phyloP scores from a whole-genome alignment of 2,113 vertebrate genomes.

The Electrona antarctica region DNA sequence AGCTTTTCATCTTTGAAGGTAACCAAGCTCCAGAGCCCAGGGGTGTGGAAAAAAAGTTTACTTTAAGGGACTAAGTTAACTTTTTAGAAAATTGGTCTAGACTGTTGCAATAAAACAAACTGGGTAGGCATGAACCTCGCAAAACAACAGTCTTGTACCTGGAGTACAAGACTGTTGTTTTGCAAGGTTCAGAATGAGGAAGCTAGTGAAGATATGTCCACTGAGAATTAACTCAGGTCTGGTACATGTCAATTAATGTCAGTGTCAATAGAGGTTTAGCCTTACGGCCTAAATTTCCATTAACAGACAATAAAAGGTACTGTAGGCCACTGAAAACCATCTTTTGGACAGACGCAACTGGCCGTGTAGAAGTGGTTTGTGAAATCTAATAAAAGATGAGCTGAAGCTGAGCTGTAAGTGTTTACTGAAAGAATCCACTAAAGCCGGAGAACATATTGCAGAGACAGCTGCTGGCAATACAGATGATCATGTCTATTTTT shows the following conservation, averaged over 20 bases:
- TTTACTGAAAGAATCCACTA: slow-evolving; percentile 29
- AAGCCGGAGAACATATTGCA: slow-evolving; percentile 38
- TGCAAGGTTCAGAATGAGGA: slow-evolving; percentile 5
- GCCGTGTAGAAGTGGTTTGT: slow-evolving; percentile 15
- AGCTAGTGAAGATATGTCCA: neutral
- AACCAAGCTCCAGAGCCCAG: neutral
- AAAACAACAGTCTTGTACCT: slow-evolving; percentile 1
- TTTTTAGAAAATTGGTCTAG: neutral
- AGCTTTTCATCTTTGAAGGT: neutral
- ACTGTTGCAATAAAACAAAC: neutral
- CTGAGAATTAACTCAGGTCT: no score
- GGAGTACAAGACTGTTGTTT: no score
- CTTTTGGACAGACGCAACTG: slow-evolving; percentile 11
- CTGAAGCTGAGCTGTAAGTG: slow-evolving; percentile 11
- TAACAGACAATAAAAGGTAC: slow-evolving; percentile 16
- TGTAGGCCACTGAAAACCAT: slow-evolving; percentile 34
- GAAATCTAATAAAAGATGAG: slow-evolving; percentile 21
- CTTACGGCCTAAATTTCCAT: neutral
- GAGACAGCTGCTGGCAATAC: neutral
- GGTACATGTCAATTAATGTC: neutral
- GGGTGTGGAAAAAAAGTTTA: neutral
- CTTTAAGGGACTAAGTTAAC: neutral
- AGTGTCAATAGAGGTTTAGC: neutral
- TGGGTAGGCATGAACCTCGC: neutral
- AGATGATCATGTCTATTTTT: neutral